Base-by-base conservation (phyloP, 1,140 invertebrate genomes). In the Whitmania pigra region DNA sequence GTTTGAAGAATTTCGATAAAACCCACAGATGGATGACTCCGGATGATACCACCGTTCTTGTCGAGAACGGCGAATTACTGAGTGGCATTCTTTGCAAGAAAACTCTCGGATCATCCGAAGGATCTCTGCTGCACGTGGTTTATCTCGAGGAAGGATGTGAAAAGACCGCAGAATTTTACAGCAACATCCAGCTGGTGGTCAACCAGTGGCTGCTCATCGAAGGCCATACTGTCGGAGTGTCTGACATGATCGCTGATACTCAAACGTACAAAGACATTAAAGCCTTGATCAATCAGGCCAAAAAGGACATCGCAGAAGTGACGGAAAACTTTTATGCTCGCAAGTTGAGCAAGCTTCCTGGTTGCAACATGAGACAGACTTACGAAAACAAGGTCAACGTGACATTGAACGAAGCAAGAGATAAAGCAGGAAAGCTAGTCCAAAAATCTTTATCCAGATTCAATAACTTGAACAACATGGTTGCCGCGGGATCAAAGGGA, bases 301-400 rank as follows among this genome's bases (percentile, higher is more conserved):
- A 99, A 6, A 96, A 85, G 93, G 94, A 98, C 85, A 97, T 99
- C 83, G 96, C 97, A 86, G 94, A 99, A 76, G 95, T 99, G 0
- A 99, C 99, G 79, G 94, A 98, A 78, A 98, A 98, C 83, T 96
- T 97, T 40, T 97, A 99, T 84, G 98, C 98, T 79, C 97, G 99
- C 88, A 94, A 99, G 78, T 83, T 99, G 67, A 95, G 99, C 79
- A 94, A 94, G 0, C 97, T 94, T 2, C 96, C 97, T 25, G 97
- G 97, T 87, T 99, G 98, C 78, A 97, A 95, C 0, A 83, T 99
- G 57, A 86, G 94, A 76, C 94, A 98, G 83, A 90, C 88, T 67
- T 89, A 90, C 81, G 88, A 89, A 78, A 90, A 89, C 80, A 86
- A 87, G 99, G 66, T 94, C 20, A 74, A 72, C 86, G 88, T 94